Percentiles rank a stretch among this genome's conserved stretches.
These are phyloP conservation scores for Steinernema hermaphroditum DNA, from an alignment of 2,888 invertebrate species.

Conservation along the genomic window DNA sequence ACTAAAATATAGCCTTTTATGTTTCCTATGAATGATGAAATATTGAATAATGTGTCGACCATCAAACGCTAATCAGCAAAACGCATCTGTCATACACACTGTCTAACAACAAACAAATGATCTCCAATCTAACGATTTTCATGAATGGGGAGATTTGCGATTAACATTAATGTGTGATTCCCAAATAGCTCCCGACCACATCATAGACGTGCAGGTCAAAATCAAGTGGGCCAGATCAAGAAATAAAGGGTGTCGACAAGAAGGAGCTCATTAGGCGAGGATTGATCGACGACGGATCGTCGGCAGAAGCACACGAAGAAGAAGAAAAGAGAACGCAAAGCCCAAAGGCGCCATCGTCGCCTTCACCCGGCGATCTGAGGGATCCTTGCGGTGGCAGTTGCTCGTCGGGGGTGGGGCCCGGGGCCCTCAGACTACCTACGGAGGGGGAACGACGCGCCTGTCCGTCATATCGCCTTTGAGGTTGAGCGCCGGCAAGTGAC, in stretches of 20 bases:
- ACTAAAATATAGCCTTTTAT: too few relatives aligned
- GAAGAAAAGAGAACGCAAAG: conserved; percentile 30
- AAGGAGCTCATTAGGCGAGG: conserved; percentile 16
- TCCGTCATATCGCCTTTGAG: conserved; percentile 28
- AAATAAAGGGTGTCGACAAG: conserved; percentile 3
- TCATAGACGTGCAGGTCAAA: too few relatives aligned
- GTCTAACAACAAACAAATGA: too few relatives aligned
- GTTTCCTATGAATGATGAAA: too few relatives aligned
- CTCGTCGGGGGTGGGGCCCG: conserved; percentile 23
- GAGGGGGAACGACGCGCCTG: conserved; percentile 17
- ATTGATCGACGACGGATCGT: conserved; percentile 14
- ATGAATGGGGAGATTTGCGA: too few relatives aligned
- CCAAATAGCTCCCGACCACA: too few relatives aligned
- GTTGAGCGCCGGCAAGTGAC: conserved; percentile 26
- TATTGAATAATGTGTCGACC: too few relatives aligned
- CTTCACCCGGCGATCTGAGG: conserved; percentile 22
- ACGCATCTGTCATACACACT: too few relatives aligned
- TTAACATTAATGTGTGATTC: too few relatives aligned
- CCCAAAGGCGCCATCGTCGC: conserved; percentile 14
- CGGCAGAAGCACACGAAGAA: conserved; percentile 24
- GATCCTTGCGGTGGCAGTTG: conserved; percentile 24
- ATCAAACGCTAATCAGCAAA: too few relatives aligned
- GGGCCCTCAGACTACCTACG: conserved; percentile 19
- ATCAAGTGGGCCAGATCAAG: background rate
- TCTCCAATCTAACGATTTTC: too few relatives aligned